Evolutionary conservation across 2,888 invertebrate species (phyloP), one percentile per base, ranked within the genome.

Genomic region (Metellina segmentata): DNA sequence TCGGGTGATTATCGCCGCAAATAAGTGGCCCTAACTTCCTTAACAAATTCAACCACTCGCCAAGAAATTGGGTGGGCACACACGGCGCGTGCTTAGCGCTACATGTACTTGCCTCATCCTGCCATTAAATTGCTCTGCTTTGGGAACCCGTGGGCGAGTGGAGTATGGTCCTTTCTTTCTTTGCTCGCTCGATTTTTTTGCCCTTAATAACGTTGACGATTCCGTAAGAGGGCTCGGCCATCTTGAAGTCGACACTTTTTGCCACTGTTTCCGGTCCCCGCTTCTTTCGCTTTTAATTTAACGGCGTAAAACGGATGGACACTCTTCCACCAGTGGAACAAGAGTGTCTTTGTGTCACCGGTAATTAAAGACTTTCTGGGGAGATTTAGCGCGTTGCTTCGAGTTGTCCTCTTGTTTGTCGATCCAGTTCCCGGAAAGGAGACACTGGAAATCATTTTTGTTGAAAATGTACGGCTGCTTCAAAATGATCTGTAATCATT

Each of bases 231-330:
- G 72, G 51, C 49, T 20, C 4, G 34, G 34, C 34, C 34, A 34
- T 34, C 34, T 34, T 34, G 34, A 34, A 34, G 34, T 34, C 34
- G 85, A 78, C 72, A 61, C 49, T 85, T 81, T 90, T 74, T 85
- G 90, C 90, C 85, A 85, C 90, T 49, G 79, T 85, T 90, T 90
- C 85, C 85, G 85, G 90, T 90, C 20, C 85, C 52, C 52, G 48
- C 74, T 34, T 19, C 8, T 79, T 48, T 74, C 19, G 16, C 49
- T 81, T 81, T 49, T 34, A 13, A 9, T 70, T 81, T 11, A 34
- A 16, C 34, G 16, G 48, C 69, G 61, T 69, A 13, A 34, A 9
- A 48, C 61, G 69, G 81, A 81, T 48, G 69, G 61, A 81, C 61
- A 52, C 69, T 71, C 70, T 19, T 20, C 74, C 16, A 19, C 19